Base-by-base conservation (phyloP, 2,113 vertebrate species). In the Thalassoma bifasciatum region DNA sequence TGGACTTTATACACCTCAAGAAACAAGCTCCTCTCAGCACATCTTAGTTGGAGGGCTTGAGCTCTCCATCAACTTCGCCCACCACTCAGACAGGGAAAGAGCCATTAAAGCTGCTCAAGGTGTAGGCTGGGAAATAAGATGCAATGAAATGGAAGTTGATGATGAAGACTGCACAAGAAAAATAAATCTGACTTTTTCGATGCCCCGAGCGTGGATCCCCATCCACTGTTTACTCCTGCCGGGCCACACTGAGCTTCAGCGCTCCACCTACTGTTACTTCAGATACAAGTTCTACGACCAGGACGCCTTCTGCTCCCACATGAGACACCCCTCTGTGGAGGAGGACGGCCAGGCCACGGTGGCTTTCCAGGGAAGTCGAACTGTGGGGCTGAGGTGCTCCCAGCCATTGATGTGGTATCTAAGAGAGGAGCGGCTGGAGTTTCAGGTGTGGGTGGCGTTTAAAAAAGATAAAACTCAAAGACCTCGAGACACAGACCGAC, bases 381-480 rank as follows among this genome's bases (percentile, higher is more conserved):
- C 79, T 23, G 77, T 95, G 70, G 90, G 93, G 59, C 89, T 99
- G 8, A 86, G 73, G 16, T 85, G 79, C 75, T 93, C 91, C 50
- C 96, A 89, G 47, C 95, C 96, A 0, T 86, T 99, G 53, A 78
- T 90, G 50, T 99, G 97, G 97, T 99, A 98, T 89, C 90, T 99
- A 56, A 92, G 92, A 62, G 97, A 99, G 78, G 97, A 99, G 81
- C 95, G 46, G 46, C 72, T 99, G 63, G 98, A 99, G 83, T 88
- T 99, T 65, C 98, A 99, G 84, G 87, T 97, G 44, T 99, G 98
- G 98, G 94, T 95, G 38, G 91, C 96, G 0, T 96, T 95, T 19
- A 93, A 94, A n/a, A 96, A 94, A 75, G 92, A 94, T 11, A 89
- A 82, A 16, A 79, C 66, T 14, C 93, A 86, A 59, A 95, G 96